Conservation (phyloP, 1,140 invertebrate species). For the Aphaenogaster ashmeadi region DNA sequence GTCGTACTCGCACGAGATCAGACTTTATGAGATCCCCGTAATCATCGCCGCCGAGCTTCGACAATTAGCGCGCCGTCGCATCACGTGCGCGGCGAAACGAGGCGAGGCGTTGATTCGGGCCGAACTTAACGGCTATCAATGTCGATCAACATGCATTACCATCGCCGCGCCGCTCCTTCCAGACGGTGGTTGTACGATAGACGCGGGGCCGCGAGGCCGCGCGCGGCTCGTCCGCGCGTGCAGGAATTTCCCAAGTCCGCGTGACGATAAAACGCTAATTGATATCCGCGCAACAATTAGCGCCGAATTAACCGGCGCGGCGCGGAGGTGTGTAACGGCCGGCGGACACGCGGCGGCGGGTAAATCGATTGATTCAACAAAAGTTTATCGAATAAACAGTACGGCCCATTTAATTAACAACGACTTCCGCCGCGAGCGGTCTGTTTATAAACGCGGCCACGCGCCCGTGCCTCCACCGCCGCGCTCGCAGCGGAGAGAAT, state of each 20-base stretch:
- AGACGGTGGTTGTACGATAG: neutral
- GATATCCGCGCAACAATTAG: constrained; percentile 63
- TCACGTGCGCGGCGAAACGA: constrained; percentile 49
- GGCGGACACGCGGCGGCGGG: constrained; percentile 42
- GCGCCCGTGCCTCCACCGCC: neutral
- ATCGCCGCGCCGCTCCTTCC: constrained; percentile 16
- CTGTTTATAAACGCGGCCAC: constrained; percentile 57
- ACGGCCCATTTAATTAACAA: constrained; percentile 68
- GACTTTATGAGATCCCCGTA: neutral
- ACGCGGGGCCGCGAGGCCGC: neutral
- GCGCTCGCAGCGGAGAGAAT: neutral
- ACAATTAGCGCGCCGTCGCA: constrained; percentile 48
- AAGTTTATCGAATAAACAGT: constrained; percentile 71
- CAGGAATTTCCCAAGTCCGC: constrained; percentile 52
- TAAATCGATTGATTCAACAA: constrained; percentile 63
- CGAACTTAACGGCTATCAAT: constrained; percentile 56
- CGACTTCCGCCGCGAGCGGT: constrained; percentile 44
- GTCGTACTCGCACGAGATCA: neutral
- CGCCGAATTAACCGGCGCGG: constrained; percentile 43
- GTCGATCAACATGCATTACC: constrained; percentile 53
- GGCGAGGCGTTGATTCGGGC: constrained; percentile 49
- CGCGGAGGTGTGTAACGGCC: constrained; percentile 49
- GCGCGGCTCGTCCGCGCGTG: constrained; percentile 3
- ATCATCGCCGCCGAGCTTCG: neutral
- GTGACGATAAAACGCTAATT: constrained; percentile 62